Base-by-base conservation (phyloP, 1,140 invertebrate species). In the Bradysia coprophila region DNA sequence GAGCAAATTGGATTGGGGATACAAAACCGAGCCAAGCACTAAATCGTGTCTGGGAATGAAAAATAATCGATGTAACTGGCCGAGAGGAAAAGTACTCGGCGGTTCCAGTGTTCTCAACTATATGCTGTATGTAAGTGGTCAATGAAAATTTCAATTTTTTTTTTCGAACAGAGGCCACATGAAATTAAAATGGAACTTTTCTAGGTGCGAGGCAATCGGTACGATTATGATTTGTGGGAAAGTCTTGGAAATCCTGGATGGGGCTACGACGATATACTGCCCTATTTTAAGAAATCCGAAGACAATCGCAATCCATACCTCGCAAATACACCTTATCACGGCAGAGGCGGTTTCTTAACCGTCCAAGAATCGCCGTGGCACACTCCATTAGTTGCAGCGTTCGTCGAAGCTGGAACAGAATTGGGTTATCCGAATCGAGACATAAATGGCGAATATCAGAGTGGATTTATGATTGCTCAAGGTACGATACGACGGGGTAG, bases 51-150 rank as follows among this genome's bases (percentile, higher is more conserved):
- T 87, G 36, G 84, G 73, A 2, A 76, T 75, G 67, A 76, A 78
- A 48, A 75, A 76, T 38, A 73, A 74, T 34, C 67, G 78, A 24
- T 88, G 83, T 57, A 86, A 82, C 51, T 88, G 82, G 83, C 81
- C 85, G 0, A 59, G 82, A 31, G 84, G 83, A 10, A 88, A 85
- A 54, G 81, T 87, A 0, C 62, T 90, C 0, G 92, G 91, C 2
- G 92, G 92, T 1, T 89, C 84, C 1, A 86, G 81, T 36, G 85
- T 88, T 0, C 65, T 96, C 0, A 96, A 97, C 56, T 94, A 93
- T 50, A 94, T 97, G 93, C 71, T 94, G 0, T 96, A 96, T 57
- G 86, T 59, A 5, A n/a, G n/a, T n/a, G n/a, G n/a, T n/a, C n/a
- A n/a, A n/a, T n/a, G n/a, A n/a, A n/a, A n/a, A n/a, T n/a, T n/a